phyloP scores from a whole-genome alignment of 2,113 vertebrate genomes.

The Spea multiplicata region DNA sequence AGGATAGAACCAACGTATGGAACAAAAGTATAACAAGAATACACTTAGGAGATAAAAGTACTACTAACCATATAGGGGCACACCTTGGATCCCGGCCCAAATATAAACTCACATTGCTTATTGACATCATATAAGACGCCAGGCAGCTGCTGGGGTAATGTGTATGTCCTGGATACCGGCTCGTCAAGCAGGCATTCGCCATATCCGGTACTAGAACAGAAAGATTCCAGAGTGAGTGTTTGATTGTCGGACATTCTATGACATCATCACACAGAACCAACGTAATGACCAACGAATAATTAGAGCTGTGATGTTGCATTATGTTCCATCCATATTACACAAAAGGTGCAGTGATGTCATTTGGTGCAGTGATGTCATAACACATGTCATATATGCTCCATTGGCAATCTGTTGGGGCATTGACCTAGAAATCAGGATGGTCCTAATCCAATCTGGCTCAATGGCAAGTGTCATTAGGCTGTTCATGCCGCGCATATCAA shows the following conservation, averaged over 20 bases:
- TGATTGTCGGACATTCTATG: neutral
- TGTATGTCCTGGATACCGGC: conserved; percentile 84
- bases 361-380: too few species aligned
- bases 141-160: conserved; percentile 85
- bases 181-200: conserved; percentile 96
- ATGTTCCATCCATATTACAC: too few species aligned
- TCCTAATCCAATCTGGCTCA: too few species aligned
- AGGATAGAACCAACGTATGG: neutral
- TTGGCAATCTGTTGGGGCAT: too few species aligned
- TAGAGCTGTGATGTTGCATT: too few species aligned
- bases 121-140: conserved; percentile 91
- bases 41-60: conserved; percentile 40
- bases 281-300: too few species aligned
- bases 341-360: too few species aligned
- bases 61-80: conserved; percentile 99
- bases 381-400: too few species aligned
- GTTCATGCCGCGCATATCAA: too few species aligned
- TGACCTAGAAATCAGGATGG: too few species aligned
- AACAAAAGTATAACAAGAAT: neutral
- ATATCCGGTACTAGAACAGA: conserved; percentile 88
- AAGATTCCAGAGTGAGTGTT: conserved; percentile 53
- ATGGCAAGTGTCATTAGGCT: too few species aligned
- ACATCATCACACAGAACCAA: too few species aligned
- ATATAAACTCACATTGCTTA: conserved; percentile 98
- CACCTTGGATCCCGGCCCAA: conserved; percentile 93